Conservation (phyloP, 2,797 vertebrate species). For the Betta splendens region DNA sequence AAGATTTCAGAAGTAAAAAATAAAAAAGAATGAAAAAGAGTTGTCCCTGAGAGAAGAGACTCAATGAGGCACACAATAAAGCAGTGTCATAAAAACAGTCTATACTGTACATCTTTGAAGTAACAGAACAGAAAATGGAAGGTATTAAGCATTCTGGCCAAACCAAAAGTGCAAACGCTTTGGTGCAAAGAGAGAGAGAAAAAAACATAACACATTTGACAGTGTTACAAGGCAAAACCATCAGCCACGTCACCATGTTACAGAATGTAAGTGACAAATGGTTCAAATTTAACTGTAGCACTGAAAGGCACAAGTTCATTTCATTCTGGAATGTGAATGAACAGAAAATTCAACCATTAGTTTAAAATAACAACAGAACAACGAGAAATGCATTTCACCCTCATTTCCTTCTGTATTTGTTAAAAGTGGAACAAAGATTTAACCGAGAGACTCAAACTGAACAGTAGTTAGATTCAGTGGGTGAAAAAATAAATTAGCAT, state of each 20-base stretch:
- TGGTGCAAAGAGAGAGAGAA: neutral
- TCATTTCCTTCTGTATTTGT: neutral
- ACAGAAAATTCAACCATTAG: slow-evolving; percentile 24
- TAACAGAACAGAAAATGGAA: slow-evolving; percentile 1
- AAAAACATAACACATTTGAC: neutral
- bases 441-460: neutral
- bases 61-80: slow-evolving; percentile 26
- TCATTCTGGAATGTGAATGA: slow-evolving; percentile 55
- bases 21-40: slow-evolving; percentile 18
- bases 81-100: too few species aligned
- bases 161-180: slow-evolving; percentile 7
- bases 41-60: slow-evolving; percentile 60
- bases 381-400: slow-evolving; percentile 16
- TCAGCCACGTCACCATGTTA: neutral
- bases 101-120: too few species aligned
- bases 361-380: slow-evolving; percentile 21
- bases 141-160: neutral
- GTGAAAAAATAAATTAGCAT: neutral
- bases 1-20: too few species aligned
- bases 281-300: neutral
- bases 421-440: neutral
- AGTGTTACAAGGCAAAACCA: slow-evolving; percentile 15
- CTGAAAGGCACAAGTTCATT: slow-evolving; percentile 20
- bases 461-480: slow-evolving; percentile 4
- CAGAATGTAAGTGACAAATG: neutral